phyloP scores from a whole-genome alignment of 2,888 invertebrate species.

The Callimorpha dominula region DNA sequence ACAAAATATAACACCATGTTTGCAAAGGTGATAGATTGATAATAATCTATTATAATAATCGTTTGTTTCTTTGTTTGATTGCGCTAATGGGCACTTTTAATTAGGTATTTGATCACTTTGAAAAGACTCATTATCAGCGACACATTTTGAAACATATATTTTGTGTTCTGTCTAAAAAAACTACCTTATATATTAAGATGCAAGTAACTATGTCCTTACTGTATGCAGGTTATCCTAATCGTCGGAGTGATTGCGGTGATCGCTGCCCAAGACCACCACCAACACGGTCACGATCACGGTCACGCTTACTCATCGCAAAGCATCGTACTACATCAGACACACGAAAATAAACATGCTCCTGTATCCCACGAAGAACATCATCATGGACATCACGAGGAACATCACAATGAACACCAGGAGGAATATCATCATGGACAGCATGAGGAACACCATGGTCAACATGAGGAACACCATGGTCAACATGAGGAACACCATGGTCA shows the following conservation, averaged over 20 bases:
- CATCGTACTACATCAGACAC: constrained; percentile 57
- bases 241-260: not conserved
- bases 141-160: too few relatives aligned
- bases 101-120: too few relatives aligned
- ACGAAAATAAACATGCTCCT: constrained; percentile 33
- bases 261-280: constrained; percentile 9
- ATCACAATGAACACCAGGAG: constrained; percentile 6
- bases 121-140: too few relatives aligned
- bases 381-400: constrained; percentile 15
- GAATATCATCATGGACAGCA: too few relatives aligned
- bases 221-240: constrained; percentile 7
- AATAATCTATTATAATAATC: too few relatives aligned
- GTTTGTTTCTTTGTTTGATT: too few relatives aligned
- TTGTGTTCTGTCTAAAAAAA: too few relatives aligned
- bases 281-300: constrained; percentile 37
- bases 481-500: constrained; percentile 47
- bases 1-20: not conserved
- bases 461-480: constrained; percentile 37
- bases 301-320: constrained; percentile 63
- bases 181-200: too few relatives aligned
- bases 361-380: constrained; percentile 7
- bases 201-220: not conserved
- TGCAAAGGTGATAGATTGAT: not conserved
- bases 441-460: constrained; percentile 9
- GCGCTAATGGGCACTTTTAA: too few relatives aligned